Conservation (phyloP, 1,140 invertebrate species). For the Euwallacea similis region DNA sequence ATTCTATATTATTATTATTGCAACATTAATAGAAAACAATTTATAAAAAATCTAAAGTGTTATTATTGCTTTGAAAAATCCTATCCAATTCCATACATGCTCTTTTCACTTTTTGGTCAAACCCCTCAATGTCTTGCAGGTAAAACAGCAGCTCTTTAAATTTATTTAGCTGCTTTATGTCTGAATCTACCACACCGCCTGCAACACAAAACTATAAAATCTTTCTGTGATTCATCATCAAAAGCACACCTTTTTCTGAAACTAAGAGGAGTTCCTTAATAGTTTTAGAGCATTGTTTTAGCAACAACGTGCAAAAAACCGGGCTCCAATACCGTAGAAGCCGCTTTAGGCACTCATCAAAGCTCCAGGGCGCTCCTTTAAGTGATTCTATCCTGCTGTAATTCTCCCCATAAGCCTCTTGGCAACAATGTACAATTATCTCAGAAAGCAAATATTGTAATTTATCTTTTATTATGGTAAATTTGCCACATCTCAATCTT, state of each 20-base stretch:
- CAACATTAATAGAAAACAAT: too few relatives aligned
- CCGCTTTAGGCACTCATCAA: slow-evolving; percentile 40
- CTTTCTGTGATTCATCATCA: not conserved
- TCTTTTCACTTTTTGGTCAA: slow-evolving; percentile 20
- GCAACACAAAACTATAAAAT: not conserved
- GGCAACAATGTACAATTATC: slow-evolving; percentile 41
- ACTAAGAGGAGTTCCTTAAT: slow-evolving; percentile 19
- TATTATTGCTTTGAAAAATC: too few relatives aligned
- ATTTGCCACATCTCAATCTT: slow-evolving; percentile 32
- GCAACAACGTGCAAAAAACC: slow-evolving; percentile 40
- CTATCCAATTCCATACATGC: slow-evolving; percentile 6
- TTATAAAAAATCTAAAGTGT: too few relatives aligned
- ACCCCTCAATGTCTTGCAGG: slow-evolving; percentile 36
- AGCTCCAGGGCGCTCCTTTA: slow-evolving; percentile 36
- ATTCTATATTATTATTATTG: too few relatives aligned
- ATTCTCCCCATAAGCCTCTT: slow-evolving; percentile 41
- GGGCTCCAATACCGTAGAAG: slow-evolving; percentile 44
- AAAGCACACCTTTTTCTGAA: slow-evolving; percentile 5
- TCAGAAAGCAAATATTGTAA: slow-evolving; percentile 37
- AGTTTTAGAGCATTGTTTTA: slow-evolving; percentile 43
- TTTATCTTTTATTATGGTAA: slow-evolving; percentile 32
- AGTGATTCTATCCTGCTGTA: slow-evolving; percentile 42
- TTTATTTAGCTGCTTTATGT: slow-evolving; percentile 29
- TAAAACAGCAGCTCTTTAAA: slow-evolving; percentile 37
- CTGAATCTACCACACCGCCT: slow-evolving; percentile 6